Conservation (phyloP, 92 coral and sea anemone genomes). For the Phymanthus crucifer region DNA sequence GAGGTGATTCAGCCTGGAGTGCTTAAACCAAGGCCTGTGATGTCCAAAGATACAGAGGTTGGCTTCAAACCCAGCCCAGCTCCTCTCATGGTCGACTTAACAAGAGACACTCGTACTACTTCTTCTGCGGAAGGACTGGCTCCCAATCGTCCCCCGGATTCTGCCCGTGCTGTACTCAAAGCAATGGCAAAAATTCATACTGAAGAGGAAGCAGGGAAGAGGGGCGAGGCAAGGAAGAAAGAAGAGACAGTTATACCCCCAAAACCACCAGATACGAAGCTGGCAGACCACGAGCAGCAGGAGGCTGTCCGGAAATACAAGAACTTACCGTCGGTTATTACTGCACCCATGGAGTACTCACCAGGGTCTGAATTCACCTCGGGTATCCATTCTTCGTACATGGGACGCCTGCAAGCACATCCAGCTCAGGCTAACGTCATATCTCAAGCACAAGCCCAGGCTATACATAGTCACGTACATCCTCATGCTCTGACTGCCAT, state of each 20-base stretch:
- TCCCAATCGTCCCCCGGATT: slow-evolving; percentile 36
- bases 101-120: slow-evolving; percentile 53
- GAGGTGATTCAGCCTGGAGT: slow-evolving; percentile 30
- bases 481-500: slow-evolving; percentile 49
- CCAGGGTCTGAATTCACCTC: slow-evolving; percentile 59
- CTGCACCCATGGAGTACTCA: slow-evolving; percentile 67
- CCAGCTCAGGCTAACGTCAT: slow-evolving; percentile 55
- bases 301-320: slow-evolving; percentile 89
- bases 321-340: slow-evolving; percentile 53
- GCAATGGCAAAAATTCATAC: slow-evolving; percentile 67
- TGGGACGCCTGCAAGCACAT: slow-evolving; percentile 53
- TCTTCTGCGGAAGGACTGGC: slow-evolving; percentile 32
- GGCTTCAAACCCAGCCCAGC: slow-evolving; percentile 12
- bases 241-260: slow-evolving; percentile 51
- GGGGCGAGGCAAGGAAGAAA: slow-evolving; percentile 39
- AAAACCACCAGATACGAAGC: slow-evolving; percentile 85
- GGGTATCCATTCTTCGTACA: slow-evolving; percentile 46
- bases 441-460: slow-evolving; percentile 32
- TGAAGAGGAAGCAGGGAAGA: slow-evolving; percentile 45
- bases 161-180: slow-evolving; percentile 83
- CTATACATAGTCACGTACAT: slow-evolving; percentile 55
- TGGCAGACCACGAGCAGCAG: slow-evolving; percentile 68
- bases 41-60: slow-evolving; percentile 24
- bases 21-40: slow-evolving; percentile 38
- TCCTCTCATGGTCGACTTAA: slow-evolving; percentile 73